Percentiles rank a stretch among this genome's conserved stretches.
These are phyloP conservation scores for Paracentrotus lividus DNA, from an alignment of 53 echinoderm and acorn worm genomes.

Conservation along the genomic window DNA sequence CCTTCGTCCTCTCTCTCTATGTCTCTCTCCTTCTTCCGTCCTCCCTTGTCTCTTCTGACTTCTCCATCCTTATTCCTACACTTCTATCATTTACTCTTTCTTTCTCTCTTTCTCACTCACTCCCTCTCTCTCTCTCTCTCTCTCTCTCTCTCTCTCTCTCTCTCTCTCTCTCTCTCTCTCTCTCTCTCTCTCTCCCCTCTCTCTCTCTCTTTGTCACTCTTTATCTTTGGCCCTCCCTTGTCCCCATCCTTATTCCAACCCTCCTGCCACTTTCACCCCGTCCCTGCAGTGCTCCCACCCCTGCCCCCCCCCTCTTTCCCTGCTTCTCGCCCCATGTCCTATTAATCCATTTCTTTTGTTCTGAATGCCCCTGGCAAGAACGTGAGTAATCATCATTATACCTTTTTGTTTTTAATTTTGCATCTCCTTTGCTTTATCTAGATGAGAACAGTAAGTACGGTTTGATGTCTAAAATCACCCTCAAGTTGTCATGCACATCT, in stretches of 20 bases:
- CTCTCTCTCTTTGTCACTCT: neutral
- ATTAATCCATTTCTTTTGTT: neutral
- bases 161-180: neutral
- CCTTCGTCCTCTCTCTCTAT: too few species aligned
- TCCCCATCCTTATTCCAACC: neutral
- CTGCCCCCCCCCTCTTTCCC: neutral
- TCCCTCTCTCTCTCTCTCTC: neutral
- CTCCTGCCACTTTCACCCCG: neutral
- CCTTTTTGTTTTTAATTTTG: slow-evolving; percentile 4
- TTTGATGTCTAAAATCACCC: slow-evolving; percentile 6
- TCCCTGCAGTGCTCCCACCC: neutral
- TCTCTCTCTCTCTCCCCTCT: neutral
- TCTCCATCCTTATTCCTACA: too few species aligned
- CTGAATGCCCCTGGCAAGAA: neutral
- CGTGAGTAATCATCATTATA: neutral
- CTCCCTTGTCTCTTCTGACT: neutral
- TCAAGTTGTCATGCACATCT: neutral
- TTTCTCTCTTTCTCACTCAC: neutral
- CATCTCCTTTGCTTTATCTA: slow-evolving; percentile 38
- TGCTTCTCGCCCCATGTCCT: neutral
- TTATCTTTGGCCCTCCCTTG: neutral
- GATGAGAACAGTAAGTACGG: slow-evolving; percentile 22
- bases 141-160: neutral
- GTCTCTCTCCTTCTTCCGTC: neutral
- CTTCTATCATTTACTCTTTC: too few species aligned